Evolutionary conservation across 2,113 vertebrate species (phyloP).

Genomic region (Odobenus rosmarus): DNA sequence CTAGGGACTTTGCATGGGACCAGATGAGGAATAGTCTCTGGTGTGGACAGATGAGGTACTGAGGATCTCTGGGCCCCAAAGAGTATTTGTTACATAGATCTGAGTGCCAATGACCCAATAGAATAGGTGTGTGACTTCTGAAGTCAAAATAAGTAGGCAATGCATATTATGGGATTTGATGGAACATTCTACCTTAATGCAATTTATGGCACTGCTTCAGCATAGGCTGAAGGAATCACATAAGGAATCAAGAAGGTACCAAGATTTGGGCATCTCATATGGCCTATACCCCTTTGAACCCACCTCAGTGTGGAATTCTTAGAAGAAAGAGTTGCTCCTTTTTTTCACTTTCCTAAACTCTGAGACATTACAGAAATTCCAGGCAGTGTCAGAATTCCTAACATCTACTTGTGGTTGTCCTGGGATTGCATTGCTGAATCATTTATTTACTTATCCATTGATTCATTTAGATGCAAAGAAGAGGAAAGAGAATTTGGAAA

Average conservation of each 20-base stretch:
- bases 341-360: neutral
- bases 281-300: neutral
- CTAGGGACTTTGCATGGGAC: neutral
- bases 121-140: neutral
- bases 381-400: neutral
- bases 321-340: neutral
- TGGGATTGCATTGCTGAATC: neutral
- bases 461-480: slow-evolving; percentile 35
- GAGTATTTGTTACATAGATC: neutral
- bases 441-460: neutral
- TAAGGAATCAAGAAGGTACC: neutral
- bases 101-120: neutral
- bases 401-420: neutral
- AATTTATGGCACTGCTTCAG: neutral
- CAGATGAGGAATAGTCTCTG: neutral
- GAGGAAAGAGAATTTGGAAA: neutral
- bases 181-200: neutral
- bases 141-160: neutral
- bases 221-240: neutral
- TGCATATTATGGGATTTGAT: neutral
- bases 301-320: neutral
- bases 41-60: neutral
- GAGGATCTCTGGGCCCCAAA: neutral
- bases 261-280: neutral
- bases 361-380: neutral